phyloP scores from a whole-genome alignment of 1,140 invertebrate species.

The Sesamia nonagrioides region DNA sequence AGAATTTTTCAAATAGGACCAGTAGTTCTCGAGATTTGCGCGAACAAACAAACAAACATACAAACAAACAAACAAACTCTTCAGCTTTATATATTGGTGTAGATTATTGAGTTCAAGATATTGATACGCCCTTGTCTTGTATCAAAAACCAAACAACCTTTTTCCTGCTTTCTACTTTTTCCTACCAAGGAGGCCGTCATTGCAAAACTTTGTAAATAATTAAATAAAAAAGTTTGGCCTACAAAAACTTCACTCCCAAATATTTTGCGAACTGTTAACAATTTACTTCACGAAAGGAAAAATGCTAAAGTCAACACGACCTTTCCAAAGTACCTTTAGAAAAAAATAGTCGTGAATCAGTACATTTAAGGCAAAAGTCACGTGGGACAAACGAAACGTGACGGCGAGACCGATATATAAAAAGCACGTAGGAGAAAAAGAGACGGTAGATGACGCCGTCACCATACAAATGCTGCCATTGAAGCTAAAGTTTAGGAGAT shows the following conservation, averaged over 20 bases:
- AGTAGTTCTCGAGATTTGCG: too few relatives aligned
- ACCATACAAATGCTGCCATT: constrained; percentile 40
- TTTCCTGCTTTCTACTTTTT: too few relatives aligned
- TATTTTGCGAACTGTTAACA: constrained; percentile 6
- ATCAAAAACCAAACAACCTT: too few relatives aligned
- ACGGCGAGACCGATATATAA: background rate
- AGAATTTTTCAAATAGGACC: too few relatives aligned
- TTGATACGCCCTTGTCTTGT: too few relatives aligned
- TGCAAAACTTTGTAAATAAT: too few relatives aligned
- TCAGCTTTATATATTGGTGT: too few relatives aligned
- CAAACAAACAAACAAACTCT: too few relatives aligned
- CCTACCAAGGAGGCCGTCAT: too few relatives aligned
- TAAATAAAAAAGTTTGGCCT: too few relatives aligned
- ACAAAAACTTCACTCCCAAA: background rate
- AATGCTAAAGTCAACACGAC: constrained; percentile 13
- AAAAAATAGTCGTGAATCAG: constrained; percentile 24
- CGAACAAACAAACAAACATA: too few relatives aligned
- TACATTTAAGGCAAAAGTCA: constrained; percentile 33
- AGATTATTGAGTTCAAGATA: too few relatives aligned
- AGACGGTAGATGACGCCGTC: background rate
- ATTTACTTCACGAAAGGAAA: constrained; percentile 11
- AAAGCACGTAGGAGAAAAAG: background rate
- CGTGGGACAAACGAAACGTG: constrained; percentile 17
- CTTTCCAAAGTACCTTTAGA: constrained; percentile 1
- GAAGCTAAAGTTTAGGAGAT: constrained; percentile 33